These are phyloP conservation scores for Ceyx melanurus DNA, from an alignment of 2,113 vertebrate genomes.

Conservation along the genomic window DNA sequence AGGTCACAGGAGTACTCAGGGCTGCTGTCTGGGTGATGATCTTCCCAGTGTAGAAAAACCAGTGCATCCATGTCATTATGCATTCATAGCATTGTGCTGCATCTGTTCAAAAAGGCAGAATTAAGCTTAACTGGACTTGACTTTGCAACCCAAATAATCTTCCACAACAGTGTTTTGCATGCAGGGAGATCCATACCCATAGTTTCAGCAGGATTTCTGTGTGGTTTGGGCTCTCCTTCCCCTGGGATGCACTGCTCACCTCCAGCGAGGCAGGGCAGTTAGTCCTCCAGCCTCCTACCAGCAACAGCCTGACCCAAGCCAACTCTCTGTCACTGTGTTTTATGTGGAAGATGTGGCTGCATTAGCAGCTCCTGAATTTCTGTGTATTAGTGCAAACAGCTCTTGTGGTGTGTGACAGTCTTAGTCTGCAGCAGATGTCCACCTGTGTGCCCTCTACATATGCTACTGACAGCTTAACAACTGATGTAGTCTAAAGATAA, in stretches of 20 bases:
- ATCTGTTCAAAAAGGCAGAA: not conserved
- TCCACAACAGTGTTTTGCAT: not conserved
- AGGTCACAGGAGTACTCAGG: not conserved
- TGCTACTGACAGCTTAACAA: slow-evolving; percentile 26
- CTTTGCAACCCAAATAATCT: not conserved
- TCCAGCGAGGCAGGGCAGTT: not conserved
- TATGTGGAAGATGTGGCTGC: not conserved
- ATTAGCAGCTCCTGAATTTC: not conserved
- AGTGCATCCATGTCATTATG: not conserved
- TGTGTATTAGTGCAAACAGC: not conserved
- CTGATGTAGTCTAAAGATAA: slow-evolving; percentile 11
- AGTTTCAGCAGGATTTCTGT: not conserved
- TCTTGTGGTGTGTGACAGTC: not conserved
- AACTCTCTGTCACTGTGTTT: not conserved
- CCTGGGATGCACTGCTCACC: not conserved
- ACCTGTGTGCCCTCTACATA: not conserved
- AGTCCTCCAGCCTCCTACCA: not conserved
- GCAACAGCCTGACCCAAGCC: not conserved
- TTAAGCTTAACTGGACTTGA: slow-evolving; percentile 31
- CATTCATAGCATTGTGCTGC: not conserved
- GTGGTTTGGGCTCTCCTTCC: not conserved
- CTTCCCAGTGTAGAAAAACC: not conserved
- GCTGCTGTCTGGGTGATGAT: not conserved
- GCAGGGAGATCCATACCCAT: not conserved
- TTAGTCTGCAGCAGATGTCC: slow-evolving; percentile 4